A percentile compares a stretch with the other conserved stretches of the same genome.
phyloP scores from a whole-genome alignment of 2,888 invertebrate species.

The Diploptera punctata region DNA sequence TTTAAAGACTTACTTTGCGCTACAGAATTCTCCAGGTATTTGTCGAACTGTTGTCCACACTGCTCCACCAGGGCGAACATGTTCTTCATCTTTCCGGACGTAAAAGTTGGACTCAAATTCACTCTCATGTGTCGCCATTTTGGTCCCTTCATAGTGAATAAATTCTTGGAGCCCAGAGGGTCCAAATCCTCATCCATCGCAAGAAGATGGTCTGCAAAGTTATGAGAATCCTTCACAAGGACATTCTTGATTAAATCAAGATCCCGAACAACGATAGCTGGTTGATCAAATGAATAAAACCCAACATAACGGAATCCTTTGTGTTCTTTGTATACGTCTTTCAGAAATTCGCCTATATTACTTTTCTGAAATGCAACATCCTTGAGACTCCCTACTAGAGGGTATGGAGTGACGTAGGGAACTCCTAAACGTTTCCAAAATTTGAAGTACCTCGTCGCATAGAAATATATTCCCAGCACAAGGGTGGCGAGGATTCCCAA shows the following conservation, averaged over 20 bases:
- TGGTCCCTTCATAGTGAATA: neutral
- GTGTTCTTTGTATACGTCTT: neutral
- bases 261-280: neutral
- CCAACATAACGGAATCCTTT: neutral
- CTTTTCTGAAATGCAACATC: neutral
- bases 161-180: neutral
- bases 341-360: neutral
- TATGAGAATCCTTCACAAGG: neutral
- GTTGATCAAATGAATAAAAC: neutral
- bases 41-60: no score
- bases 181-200: neutral
- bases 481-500: no score
- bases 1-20: no score
- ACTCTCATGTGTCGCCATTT: neutral
- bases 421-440: no score
- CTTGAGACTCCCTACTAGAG: neutral
- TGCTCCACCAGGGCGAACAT: no score
- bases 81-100: no score
- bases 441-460: no score
- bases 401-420: neutral
- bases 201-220: neutral
- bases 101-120: no score
- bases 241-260: neutral
- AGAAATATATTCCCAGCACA: neutral
- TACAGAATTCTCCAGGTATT: no score